Evolutionary conservation across 2,888 invertebrate species (phyloP).

Genomic region (Apoderus coryli): DNA sequence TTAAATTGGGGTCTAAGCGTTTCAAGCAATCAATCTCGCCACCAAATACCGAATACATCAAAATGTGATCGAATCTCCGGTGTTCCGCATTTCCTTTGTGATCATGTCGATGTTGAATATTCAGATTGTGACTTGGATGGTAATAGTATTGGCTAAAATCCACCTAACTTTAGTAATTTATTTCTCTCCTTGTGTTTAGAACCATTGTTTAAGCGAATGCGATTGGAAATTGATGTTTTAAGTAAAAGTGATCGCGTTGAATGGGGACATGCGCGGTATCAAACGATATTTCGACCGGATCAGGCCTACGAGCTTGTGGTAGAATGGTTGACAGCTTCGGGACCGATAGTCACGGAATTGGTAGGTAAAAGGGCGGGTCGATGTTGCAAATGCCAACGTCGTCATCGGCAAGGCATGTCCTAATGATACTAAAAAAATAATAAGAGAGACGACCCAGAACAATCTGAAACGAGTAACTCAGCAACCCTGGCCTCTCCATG

Average conservation of each 20-base stretch:
- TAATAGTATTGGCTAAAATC: too few relatives aligned
- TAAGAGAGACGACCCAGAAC: too few relatives aligned
- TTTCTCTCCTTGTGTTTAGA: constrained; percentile 27
- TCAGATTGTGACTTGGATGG: background rate
- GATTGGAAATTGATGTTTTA: constrained; percentile 72
- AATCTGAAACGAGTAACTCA: too few relatives aligned
- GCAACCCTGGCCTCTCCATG: too few relatives aligned
- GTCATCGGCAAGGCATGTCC: too few relatives aligned
- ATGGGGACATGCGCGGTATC: constrained; percentile 90
- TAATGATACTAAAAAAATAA: too few relatives aligned
- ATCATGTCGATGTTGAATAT: constrained; percentile 38
- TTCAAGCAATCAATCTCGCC: constrained; percentile 16
- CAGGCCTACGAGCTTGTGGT: constrained; percentile 90
- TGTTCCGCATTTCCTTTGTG: constrained; percentile 44
- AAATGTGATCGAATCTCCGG: constrained; percentile 31
- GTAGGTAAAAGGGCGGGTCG: too few relatives aligned
- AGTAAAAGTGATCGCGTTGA: constrained; percentile 82
- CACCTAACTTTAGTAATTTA: too few relatives aligned
- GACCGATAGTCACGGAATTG: constrained; percentile 84
- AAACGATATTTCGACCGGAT: constrained; percentile 74
- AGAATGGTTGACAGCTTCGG: constrained; percentile 95
- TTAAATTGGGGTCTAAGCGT: constrained; percentile 30
- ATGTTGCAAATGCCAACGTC: background rate
- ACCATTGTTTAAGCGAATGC: constrained; percentile 64
- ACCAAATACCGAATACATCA: constrained; percentile 24